Evolutionary conservation across 2,113 vertebrate species (phyloP).

Genomic region (Phaethon lepturus): DNA sequence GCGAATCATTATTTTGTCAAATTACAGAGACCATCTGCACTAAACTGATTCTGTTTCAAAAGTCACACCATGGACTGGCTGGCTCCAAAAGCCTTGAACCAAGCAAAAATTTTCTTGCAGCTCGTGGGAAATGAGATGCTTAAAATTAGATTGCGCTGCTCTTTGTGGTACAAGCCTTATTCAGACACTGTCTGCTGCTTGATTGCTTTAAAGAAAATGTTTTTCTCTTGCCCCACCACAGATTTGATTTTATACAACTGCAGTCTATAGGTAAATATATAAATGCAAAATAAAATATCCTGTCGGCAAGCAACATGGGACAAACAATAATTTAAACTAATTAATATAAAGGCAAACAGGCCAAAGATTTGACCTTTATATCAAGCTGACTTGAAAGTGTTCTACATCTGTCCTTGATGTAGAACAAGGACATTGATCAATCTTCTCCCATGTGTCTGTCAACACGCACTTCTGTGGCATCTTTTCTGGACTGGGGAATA

Average conservation of each 20-base stretch:
- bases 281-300: not conserved
- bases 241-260: not conserved
- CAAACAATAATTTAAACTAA: not conserved
- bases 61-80: not conserved
- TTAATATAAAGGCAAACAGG: not conserved
- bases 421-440: no score
- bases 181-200: not conserved
- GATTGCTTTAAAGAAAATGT: not conserved
- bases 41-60: constrained; percentile 33
- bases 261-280: not conserved
- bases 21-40: constrained; percentile 2
- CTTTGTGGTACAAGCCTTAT: not conserved
- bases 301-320: not conserved
- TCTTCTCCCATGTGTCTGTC: not conserved
- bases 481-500: not conserved
- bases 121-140: not conserved
- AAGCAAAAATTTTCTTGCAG: not conserved
- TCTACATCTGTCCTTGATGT: not conserved
- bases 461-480: not conserved
- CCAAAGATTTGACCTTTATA: not conserved
- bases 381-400: not conserved
- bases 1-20: constrained; percentile 57
- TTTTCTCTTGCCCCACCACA: not conserved
- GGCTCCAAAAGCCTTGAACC: not conserved
- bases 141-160: not conserved